Evolutionary conservation across 1,140 invertebrate genomes (phyloP).

Genomic region (Odontomachus brunneus): DNA sequence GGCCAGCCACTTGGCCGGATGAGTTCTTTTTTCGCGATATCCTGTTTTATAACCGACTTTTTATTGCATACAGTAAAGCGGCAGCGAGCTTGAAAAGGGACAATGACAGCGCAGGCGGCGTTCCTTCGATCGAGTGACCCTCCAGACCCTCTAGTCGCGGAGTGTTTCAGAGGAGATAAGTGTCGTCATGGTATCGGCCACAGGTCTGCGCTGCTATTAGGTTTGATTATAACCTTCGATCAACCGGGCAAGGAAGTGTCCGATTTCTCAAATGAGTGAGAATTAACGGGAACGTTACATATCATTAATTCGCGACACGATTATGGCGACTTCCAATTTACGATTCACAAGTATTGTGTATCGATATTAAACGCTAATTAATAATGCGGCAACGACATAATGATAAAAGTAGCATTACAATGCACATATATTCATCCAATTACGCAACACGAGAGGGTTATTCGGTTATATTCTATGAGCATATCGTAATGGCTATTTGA

Average conservation of each 20-base stretch:
- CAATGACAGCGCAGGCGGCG: constrained; percentile 32
- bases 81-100: constrained; percentile 21
- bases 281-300: background rate
- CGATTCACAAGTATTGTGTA: background rate
- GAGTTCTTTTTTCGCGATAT: constrained; percentile 32
- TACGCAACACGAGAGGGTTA: background rate
- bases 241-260: background rate
- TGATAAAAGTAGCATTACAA: constrained; percentile 3
- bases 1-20: background rate
- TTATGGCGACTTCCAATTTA: background rate
- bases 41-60: constrained; percentile 49
- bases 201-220: background rate
- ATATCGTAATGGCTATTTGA: background rate
- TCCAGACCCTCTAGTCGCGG: constrained; percentile 32
- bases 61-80: constrained; percentile 49
- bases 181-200: constrained; percentile 32
- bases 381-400: background rate
- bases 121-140: constrained; percentile 54
- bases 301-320: background rate
- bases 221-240: background rate
- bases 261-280: background rate
- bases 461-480: background rate
- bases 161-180: constrained; percentile 50
- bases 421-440: background rate
- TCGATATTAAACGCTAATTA: constrained; percentile 4